A percentile compares a stretch with the other conserved stretches of the same genome.
Evolutionary conservation across 1,140 invertebrate species (phyloP).

Genomic region (Apis cerana): DNA sequence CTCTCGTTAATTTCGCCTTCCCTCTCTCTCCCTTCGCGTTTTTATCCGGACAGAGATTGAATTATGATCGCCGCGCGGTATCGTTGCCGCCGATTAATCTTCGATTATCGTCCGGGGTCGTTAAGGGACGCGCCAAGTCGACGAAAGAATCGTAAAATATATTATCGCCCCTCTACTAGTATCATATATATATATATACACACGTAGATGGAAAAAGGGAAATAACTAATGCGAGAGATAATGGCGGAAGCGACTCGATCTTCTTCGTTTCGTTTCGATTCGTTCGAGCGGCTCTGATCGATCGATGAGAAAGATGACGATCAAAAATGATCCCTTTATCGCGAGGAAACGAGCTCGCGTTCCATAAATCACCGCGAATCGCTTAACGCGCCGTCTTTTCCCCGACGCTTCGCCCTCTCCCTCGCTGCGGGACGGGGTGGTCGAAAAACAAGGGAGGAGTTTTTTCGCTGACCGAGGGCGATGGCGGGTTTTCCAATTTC

Average conservation of each 20-base stretch:
- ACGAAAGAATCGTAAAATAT: conserved; percentile 52
- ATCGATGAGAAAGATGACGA: too few species aligned
- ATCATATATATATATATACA: too few species aligned
- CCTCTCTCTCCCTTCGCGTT: conserved; percentile 15
- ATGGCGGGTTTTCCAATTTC: conserved; percentile 17
- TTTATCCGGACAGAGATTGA: conserved; percentile 57
- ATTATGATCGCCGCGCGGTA: conserved; percentile 57
- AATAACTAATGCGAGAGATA: conserved; percentile 18
- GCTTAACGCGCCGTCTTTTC: not conserved
- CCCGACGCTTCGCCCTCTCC: not conserved
- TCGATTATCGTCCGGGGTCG: conserved; percentile 52
- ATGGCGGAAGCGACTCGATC: too few species aligned
- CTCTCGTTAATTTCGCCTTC: conserved; percentile 47
- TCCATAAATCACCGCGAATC: conserved; percentile 26
- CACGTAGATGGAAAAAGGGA: not conserved
- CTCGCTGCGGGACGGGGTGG: not conserved
- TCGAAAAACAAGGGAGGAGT: not conserved
- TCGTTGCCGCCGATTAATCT: conserved; percentile 59
- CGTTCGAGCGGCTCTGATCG: too few species aligned
- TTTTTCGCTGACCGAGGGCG: conserved; percentile 5
- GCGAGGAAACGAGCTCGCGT: not conserved
- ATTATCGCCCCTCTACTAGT: conserved; percentile 15
- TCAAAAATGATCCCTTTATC: too few species aligned
- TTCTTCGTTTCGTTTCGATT: too few species aligned
- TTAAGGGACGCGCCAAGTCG: conserved; percentile 46